Evolutionary conservation across 2,113 vertebrate genomes (phyloP), one percentile per base, ranked within the genome.

Genomic region (Pseudois nayaur): DNA sequence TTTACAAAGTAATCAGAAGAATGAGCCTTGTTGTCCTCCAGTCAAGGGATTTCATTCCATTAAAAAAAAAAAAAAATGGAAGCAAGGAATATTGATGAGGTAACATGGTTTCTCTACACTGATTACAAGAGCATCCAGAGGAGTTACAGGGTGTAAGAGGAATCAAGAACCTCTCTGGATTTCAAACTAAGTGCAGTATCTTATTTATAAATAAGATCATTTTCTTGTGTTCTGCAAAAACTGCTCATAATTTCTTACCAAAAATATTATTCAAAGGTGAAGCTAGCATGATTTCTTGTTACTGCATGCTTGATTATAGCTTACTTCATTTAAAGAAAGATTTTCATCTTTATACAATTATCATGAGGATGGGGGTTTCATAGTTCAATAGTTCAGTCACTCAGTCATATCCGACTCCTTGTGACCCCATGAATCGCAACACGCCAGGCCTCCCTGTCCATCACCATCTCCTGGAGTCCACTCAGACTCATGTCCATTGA

Each of bases 1-100:
- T 89, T 91, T 17, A 88, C 71, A 95, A 89, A 82, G 29, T 25
- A 8, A 33, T 33, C 55, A 93, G n/a, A 94, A 89, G 27, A 90
- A 67, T 90, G 55, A 94, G 15, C 57, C 43, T 43, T 7, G 23
- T 10, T 88, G 14, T 86, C 64, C 54, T 96, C 43, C 9, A 67
- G 23, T 3, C 23, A 10, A 89, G 5, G 36, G 11, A 1, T 45
- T 86, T 79, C 21, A 15, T 50, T 76, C 9, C 14, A 19, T 40
- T 25, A 3, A 31, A 60, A 45, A 84, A 55, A 21, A 10, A 14
- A 16, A 64, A 29, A 40, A 62, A 50, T 5, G 2, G 29, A 48
- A 81, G 2, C 4, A 76, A 84, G 17, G 27, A 83, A 12, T 85
- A 96, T 3, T 71, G 6, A 25, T 83, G 5, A 95, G 88, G 0